A percentile compares a stretch with the other conserved stretches of the same genome.
phyloP scores from a whole-genome alignment of 2,113 vertebrate species.

The Labeo catla region DNA sequence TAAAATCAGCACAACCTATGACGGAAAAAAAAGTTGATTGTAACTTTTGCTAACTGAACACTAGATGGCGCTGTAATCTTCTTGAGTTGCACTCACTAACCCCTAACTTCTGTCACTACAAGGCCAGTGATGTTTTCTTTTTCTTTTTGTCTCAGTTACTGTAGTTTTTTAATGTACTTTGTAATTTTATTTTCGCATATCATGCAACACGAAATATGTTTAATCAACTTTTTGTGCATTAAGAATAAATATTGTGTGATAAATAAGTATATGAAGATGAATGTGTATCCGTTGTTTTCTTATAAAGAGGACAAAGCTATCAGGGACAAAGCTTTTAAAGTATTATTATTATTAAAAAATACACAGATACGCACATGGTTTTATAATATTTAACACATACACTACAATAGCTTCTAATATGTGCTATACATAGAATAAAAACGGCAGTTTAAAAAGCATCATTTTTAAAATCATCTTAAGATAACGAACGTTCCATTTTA shows the following conservation, averaged over 20 bases:
- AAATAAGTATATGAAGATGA: neutral
- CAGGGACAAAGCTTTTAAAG: too few relatives aligned
- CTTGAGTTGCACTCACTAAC: neutral
- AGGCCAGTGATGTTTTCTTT: constrained; percentile 6
- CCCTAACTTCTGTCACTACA: neutral
- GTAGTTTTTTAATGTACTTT: neutral
- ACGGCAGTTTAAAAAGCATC: too few relatives aligned
- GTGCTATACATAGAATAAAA: too few relatives aligned
- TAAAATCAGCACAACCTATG: neutral
- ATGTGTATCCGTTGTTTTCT: neutral
- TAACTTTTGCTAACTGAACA: neutral
- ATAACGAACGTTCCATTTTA: neutral
- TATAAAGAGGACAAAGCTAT: neutral
- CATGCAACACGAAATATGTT: neutral
- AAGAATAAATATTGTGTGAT: neutral
- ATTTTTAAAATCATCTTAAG: neutral
- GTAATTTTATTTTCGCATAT: neutral
- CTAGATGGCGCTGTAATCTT: constrained; percentile 22
- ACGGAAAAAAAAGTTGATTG: neutral
- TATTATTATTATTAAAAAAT: too few relatives aligned
- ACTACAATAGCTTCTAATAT: too few relatives aligned
- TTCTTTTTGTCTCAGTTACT: neutral
- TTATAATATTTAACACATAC: too few relatives aligned
- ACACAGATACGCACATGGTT: too few relatives aligned
- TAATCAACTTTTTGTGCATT: neutral